phyloP scores from a whole-genome alignment of 2,113 vertebrate genomes.

The Triplophysa dalaica region DNA sequence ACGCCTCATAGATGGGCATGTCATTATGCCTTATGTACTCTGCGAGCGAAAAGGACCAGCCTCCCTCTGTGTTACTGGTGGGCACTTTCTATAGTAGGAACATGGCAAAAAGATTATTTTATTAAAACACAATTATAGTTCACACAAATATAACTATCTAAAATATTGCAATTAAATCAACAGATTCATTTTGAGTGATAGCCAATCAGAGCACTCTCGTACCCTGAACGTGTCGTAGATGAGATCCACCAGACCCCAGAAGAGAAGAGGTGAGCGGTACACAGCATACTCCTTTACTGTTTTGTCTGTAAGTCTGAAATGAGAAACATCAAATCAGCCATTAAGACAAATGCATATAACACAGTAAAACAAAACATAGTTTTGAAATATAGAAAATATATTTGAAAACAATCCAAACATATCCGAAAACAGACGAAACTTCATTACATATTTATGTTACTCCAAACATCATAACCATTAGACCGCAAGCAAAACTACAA shows the following conservation, averaged over 20 bases:
- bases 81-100: conserved; percentile 86
- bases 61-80: conserved; percentile 97
- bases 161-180: not conserved
- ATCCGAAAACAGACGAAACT: not conserved
- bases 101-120: not conserved
- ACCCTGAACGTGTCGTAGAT: conserved; percentile 98
- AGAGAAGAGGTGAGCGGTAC: conserved; percentile 94
- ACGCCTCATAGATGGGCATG: conserved; percentile 97
- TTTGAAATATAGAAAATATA: too few relatives aligned
- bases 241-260: conserved; percentile 97
- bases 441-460: not conserved
- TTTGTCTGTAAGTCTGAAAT: conserved; percentile 88
- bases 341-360: not conserved
- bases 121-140: not conserved
- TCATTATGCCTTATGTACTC: conserved; percentile 97
- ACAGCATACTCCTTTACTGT: conserved; percentile 87
- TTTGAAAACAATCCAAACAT: not conserved
- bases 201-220: conserved; percentile 41
- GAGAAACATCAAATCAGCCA: not conserved
- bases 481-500: not conserved
- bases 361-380: not conserved
- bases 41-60: conserved; percentile 98
- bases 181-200: not conserved
- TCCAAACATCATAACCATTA: not conserved
- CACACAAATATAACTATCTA: not conserved